Evolutionary conservation across 2,797 vertebrate species (phyloP), one percentile per base, ranked within the genome.

Genomic region (Crotalus adamanteus): DNA sequence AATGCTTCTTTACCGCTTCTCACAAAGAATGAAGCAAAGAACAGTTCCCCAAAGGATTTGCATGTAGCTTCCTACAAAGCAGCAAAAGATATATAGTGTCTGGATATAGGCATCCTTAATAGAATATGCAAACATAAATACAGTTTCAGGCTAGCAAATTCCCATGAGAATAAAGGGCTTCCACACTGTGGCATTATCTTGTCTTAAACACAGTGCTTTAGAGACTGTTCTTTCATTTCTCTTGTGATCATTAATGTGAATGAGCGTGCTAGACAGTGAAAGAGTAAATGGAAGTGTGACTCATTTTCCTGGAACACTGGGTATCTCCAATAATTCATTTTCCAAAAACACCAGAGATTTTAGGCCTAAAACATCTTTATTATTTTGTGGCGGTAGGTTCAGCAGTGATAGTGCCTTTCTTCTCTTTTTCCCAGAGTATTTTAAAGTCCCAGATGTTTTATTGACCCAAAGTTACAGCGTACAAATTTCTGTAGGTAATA

Each of bases 221-320:
- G 88, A 92, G 42, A 63, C 47, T 26, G 22, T 92, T 60, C 16
- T 92, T n/a, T 92, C 26, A 78, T 28, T 88, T 37, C n/a, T 88
- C 47, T 86, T 61, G 25, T 90, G 86, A 47, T 69, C 59, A 18
- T 65, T 90, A 86, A 92, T 65, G 78, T 65, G 78, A 61, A 51
- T 63, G 57, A 56, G 8, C 12, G 57, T 88, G 89, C 59, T 83
- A 92, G 92, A 92, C 78, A 92, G 60, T 57, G 60, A 92, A 92
- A 37, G 78, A 92, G 56, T 47, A 90, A 92, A 90, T 92, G 78
- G 61, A 92, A 90, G 86, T 57, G 78, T 90, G 87, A 90, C 14
- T 57, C 59, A 57, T 57, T 92, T 86, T n/a, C 88, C 31, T 92
- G 60, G 92, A 86, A 92, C 78, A 90, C 59, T 86, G 51, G 47